phyloP scores from a whole-genome alignment of 2,888 invertebrate species.

The Drosophila falleni region DNA sequence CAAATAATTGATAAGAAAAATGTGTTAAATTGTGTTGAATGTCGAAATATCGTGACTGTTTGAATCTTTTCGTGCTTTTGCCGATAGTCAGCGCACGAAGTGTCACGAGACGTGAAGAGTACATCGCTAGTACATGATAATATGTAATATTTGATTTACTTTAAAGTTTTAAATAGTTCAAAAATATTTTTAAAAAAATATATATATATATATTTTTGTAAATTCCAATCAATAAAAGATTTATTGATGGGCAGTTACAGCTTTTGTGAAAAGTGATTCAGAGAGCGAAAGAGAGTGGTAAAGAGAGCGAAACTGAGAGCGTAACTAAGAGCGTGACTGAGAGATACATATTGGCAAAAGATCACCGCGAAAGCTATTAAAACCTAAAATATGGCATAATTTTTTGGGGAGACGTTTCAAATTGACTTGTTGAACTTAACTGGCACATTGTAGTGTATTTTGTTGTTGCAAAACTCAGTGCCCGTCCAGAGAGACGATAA shows the following conservation, averaged over 20 bases:
- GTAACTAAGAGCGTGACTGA: neutral
- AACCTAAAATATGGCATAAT: conserved; percentile 9
- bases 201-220: neutral
- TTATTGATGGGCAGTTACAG: conserved; percentile 1
- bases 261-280: neutral
- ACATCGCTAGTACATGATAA: conserved; percentile 6
- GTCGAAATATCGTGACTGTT: neutral
- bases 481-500: conserved; percentile 51
- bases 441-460: conserved; percentile 36
- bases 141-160: no score
- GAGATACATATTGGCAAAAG: conserved; percentile 1
- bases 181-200: neutral
- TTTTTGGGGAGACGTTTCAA: conserved; percentile 14
- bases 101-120: neutral
- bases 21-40: neutral
- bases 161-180: no score
- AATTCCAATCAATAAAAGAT: conserved; percentile 21
- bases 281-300: neutral
- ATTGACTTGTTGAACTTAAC: conserved; percentile 33
- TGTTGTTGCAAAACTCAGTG: conserved; percentile 35
- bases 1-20: conserved; percentile 10
- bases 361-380: neutral
- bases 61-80: neutral
- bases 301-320: neutral
- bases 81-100: neutral